Evolutionary conservation across 2,888 invertebrate species (phyloP), one percentile per base, ranked within the genome.

Genomic region (Aphodius granarius): DNA sequence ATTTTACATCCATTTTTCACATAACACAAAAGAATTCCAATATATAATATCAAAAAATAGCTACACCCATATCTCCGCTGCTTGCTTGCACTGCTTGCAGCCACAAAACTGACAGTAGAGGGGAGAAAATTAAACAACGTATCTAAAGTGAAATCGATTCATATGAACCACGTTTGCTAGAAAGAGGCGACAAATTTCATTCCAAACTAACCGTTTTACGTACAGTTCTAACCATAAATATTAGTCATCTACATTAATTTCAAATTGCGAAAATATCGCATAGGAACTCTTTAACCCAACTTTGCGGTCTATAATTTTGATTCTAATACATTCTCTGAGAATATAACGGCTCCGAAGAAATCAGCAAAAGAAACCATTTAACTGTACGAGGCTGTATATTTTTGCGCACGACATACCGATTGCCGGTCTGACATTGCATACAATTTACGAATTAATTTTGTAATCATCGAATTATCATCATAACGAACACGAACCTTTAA

Each of bases 61-160:
- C 80, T 81, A 82, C 81, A 79, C 81, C 81, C 81, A 81, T 81
- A 74, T 76, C 71, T 71, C 18, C n/a, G 18, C 18, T n/a, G 19
- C 13, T 9, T 43, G 6, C 43, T 43, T 43, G 43, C 66, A 3
- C 43, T 43, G 43, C 43, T 43, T 43, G 43, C 43, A 43, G 43
- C 13, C 68, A 73, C 66, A 66, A 75, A 75, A 63, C 62, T 18
- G 66, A 72, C 21, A 68, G 15, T 75, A 63, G 72, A 62, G 71
- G 71, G 63, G 72, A 66, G 21, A 72, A 68, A 75, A 63, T 23
- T 15, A 66, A 66, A 20, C 68, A 62, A 65, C 13, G 23, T 70
- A 72, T 64, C 71, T 72, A 75, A 75, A 72, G 62, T 72, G 63
- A 75, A 66, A 72, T 66, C 63, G 62, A 71, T 71, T 65, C 65